Evolutionary conservation across 2,888 invertebrate species (phyloP).

Genomic region (Scaptomyza tumidula): DNA sequence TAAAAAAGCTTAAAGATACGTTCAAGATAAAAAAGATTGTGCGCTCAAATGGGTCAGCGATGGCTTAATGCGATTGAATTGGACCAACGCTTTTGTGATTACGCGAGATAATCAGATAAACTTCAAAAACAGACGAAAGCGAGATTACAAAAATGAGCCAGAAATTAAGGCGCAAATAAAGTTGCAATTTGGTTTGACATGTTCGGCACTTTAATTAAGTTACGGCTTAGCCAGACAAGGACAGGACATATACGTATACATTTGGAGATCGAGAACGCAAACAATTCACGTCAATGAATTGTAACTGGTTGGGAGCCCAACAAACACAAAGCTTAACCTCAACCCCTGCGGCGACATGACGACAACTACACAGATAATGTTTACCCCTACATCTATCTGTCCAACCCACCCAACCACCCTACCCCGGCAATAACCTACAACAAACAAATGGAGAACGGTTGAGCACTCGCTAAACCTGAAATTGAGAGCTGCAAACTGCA

Average conservation of each 20-base stretch:
- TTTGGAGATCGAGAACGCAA: constrained; percentile 25
- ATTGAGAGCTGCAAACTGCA: constrained; percentile 32
- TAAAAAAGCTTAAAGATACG: constrained; percentile 20
- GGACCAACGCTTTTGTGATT: constrained; percentile 57
- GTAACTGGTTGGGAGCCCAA: constrained; percentile 39
- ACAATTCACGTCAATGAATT: constrained; percentile 65
- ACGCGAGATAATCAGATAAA: constrained; percentile 59
- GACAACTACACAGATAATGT: constrained; percentile 44
- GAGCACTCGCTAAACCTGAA: constrained; percentile 21
- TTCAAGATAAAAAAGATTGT: constrained; percentile 35
- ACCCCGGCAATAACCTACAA: neutral
- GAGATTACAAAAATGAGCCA: constrained; percentile 7
- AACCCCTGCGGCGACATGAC: constrained; percentile 37
- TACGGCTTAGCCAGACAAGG: constrained; percentile 32
- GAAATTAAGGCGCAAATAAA: constrained; percentile 42
- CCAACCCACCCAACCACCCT: neutral
- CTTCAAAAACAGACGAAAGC: constrained; percentile 42
- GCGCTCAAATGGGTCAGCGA: constrained; percentile 53
- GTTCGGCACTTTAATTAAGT: constrained; percentile 57
- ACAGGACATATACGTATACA: constrained; percentile 37
- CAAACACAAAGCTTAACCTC: constrained; percentile 34
- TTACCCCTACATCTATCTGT: constrained; percentile 10
- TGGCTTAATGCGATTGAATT: constrained; percentile 62
- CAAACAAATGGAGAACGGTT: constrained; percentile 39
- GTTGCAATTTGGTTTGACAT: constrained; percentile 28